phyloP scores from a whole-genome alignment of 2,797 vertebrate genomes.

The Neosilurus mollespiculum region DNA sequence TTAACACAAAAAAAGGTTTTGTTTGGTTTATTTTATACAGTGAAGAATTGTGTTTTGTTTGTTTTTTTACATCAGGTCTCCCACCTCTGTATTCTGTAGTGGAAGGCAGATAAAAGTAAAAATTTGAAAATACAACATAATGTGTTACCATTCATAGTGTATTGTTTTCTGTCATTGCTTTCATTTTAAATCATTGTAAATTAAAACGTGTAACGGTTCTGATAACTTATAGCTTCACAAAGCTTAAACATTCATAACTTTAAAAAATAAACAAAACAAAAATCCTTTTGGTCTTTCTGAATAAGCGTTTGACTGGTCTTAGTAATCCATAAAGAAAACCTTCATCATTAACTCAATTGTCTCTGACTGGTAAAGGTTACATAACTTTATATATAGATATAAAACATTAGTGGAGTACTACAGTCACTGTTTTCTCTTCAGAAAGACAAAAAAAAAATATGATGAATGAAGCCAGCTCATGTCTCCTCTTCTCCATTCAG shows the following conservation, averaged over 20 bases:
- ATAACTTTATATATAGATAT: neutral
- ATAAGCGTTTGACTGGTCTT: slow-evolving; percentile 1
- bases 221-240: neutral
- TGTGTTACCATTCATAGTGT: neutral
- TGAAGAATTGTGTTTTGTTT: too few species aligned
- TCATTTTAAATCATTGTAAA: neutral
- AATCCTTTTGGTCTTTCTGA: slow-evolving; percentile 16
- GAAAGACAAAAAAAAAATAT: slow-evolving; percentile 51
- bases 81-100: neutral
- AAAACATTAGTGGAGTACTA: neutral
- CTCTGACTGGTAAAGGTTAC: neutral
- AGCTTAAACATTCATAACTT: neutral
- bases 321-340: neutral
- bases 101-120: neutral
- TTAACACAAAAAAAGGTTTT: too few species aligned
- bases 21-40: too few species aligned
- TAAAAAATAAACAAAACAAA: neutral
- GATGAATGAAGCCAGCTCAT: slow-evolving; percentile 35
- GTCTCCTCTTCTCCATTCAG: slow-evolving; percentile 47
- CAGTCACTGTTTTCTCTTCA: slow-evolving; percentile 24
- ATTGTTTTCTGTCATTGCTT: neutral
- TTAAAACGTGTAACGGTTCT: neutral
- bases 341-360: slow-evolving; percentile 2
- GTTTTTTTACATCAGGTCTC: neutral
- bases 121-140: neutral